Conservation (phyloP, 1,140 invertebrate species). For the Hyles vespertilio region DNA sequence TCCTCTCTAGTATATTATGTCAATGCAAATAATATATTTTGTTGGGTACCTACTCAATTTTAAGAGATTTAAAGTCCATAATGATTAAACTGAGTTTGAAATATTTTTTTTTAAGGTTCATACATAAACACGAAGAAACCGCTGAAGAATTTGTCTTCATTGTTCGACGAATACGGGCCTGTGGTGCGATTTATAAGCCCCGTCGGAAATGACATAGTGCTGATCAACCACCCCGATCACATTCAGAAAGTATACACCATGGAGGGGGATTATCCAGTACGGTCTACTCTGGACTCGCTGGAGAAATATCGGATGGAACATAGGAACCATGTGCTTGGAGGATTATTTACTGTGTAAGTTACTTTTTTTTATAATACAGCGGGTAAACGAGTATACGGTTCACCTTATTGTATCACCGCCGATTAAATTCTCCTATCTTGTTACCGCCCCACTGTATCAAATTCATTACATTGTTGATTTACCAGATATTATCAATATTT, state of each 20-base stretch:
- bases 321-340: constrained; percentile 73
- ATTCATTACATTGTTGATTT: no score
- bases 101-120: constrained; percentile 42
- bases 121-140: constrained; percentile 56
- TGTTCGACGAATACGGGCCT: constrained; percentile 80
- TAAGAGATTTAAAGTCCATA: no score
- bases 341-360: constrained; percentile 77
- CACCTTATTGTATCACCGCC: no score
- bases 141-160: constrained; percentile 64
- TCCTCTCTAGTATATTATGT: no score
- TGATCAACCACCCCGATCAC: constrained; percentile 78
- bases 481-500: no score
- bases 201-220: constrained; percentile 77
- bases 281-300: constrained; percentile 78
- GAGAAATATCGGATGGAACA: constrained; percentile 78
- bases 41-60: no score
- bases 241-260: constrained; percentile 77
- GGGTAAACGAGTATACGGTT: not conserved
- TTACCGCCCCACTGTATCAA: no score
- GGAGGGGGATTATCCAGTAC: constrained; percentile 76
- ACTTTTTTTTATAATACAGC: constrained; percentile 8
- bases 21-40: no score
- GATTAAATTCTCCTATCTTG: no score
- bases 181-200: constrained; percentile 79
- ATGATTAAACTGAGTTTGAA: no score